Conservation (phyloP, 2,113 vertebrate genomes). For the Nannobrachium achirus region DNA sequence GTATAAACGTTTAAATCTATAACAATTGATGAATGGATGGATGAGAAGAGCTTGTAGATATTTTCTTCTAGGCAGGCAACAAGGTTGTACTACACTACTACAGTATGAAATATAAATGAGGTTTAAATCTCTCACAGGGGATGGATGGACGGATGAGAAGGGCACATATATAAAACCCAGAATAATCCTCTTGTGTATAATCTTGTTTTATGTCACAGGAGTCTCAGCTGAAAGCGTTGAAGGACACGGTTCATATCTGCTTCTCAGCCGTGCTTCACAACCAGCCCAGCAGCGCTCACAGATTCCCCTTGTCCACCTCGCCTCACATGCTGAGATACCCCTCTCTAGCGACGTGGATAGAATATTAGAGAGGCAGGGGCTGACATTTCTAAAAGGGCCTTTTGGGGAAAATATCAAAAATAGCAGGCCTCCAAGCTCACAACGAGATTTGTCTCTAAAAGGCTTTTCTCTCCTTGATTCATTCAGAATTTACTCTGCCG, state of each 20-base stretch:
- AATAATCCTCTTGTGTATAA: constrained; percentile 41
- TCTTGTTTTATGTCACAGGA: constrained; percentile 80
- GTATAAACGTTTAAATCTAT: no score
- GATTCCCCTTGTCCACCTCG: constrained; percentile 70
- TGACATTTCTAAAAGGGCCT: no score
- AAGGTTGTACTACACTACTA: no score
- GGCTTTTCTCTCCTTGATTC: constrained; percentile 59
- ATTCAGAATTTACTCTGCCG: constrained; percentile 30
- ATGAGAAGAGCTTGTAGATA: no score
- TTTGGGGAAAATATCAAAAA: no score
- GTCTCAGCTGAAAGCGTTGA: constrained; percentile 95
- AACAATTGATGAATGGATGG: no score
- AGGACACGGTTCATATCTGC: constrained; percentile 95
- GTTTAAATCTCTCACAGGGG: no score
- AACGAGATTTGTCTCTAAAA: constrained; percentile 55
- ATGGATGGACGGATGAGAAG: constrained; percentile 18
- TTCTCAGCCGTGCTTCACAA: constrained; percentile 89
- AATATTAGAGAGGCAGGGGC: no score
- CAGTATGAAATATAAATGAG: no score
- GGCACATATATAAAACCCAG: constrained; percentile 19
- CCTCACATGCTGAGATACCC: constrained; percentile 79
- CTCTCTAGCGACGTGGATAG: no score
- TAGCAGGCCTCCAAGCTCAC: no score
- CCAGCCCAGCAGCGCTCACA: constrained; percentile 77
- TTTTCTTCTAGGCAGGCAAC: no score